phyloP scores from a whole-genome alignment of 2,113 vertebrate genomes.

The Pogona vitticeps region DNA sequence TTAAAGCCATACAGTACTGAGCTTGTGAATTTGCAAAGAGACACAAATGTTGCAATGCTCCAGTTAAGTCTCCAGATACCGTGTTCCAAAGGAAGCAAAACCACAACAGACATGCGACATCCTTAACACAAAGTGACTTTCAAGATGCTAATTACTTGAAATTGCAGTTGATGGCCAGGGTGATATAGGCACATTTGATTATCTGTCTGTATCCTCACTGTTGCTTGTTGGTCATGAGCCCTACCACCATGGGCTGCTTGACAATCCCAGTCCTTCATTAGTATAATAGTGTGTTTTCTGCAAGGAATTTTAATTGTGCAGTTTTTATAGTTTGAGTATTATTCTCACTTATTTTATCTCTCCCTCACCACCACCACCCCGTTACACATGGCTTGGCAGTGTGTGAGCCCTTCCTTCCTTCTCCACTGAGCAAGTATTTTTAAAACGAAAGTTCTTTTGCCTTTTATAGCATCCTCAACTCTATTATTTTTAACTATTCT shows the following conservation, averaged over 20 bases:
- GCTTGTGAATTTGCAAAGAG: neutral
- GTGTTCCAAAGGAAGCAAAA: neutral
- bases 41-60: neutral
- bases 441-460: neutral
- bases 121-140: no score
- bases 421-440: neutral
- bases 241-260: no score
- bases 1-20: neutral
- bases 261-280: no score
- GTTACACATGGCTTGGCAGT: neutral
- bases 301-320: neutral
- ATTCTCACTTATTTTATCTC: neutral
- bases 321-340: neutral
- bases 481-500: constrained; percentile 17
- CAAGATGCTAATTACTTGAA: no score
- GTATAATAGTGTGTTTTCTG: no score
- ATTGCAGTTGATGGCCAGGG: no score
- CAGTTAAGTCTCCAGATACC: neutral
- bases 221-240: no score
- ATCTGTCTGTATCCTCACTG: no score
- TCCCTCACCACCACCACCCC: neutral
- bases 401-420: neutral
- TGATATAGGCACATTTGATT: no score
- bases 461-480: neutral
- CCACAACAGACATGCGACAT: no score